These are phyloP conservation scores for Congeria kusceri DNA, from an alignment of 2,888 invertebrate species.

Conservation along the genomic window DNA sequence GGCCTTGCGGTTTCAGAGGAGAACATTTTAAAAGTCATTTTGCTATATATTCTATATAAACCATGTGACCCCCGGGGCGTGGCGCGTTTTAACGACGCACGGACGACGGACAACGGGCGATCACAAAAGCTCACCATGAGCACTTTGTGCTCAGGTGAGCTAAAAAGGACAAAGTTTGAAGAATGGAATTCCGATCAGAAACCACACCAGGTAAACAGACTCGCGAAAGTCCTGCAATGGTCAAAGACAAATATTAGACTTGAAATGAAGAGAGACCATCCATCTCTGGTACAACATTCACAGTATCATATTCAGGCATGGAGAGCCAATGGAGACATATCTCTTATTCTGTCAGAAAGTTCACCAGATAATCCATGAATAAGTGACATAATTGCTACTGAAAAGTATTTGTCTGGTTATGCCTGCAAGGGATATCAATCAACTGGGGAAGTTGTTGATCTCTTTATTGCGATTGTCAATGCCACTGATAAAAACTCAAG, in stretches of 20 bases:
- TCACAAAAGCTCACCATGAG: no score
- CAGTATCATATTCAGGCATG: constrained; percentile 62
- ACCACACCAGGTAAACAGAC: constrained; percentile 17
- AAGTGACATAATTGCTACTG: constrained; percentile 64
- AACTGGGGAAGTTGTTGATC: constrained; percentile 53
- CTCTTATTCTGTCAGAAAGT: constrained; percentile 40
- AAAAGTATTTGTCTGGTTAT: constrained; percentile 49
- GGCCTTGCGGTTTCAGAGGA: no score
- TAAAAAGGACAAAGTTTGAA: not conserved
- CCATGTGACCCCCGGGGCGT: no score
- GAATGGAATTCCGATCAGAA: not conserved
- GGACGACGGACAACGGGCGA: no score
- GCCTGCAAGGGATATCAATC: constrained; percentile 66
- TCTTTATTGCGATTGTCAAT: constrained; percentile 43
- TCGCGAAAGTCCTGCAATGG: constrained; percentile 51
- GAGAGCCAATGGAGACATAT: constrained; percentile 66
- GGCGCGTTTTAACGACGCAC: no score
- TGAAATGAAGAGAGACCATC: constrained; percentile 70
- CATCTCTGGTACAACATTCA: constrained; percentile 64
- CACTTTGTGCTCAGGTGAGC: no score
- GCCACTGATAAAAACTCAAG: constrained; percentile 4
- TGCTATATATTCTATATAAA: no score
- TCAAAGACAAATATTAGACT: constrained; percentile 58
- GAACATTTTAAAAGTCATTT: no score
- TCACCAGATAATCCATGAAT: constrained; percentile 60